Base-by-base conservation (phyloP, 2,888 invertebrate species). In the Ectemnius lituratus region DNA sequence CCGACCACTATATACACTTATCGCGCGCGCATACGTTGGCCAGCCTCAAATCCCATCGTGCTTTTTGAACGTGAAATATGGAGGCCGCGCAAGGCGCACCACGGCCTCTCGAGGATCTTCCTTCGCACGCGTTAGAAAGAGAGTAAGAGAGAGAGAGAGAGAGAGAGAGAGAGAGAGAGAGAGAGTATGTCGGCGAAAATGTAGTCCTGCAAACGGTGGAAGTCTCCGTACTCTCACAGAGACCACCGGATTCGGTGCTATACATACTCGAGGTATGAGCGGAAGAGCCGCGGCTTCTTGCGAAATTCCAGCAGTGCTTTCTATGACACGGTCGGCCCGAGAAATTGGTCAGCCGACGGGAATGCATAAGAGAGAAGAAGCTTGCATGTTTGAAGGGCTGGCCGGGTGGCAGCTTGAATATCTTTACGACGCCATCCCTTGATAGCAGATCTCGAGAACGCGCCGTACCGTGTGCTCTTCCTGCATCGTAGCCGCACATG, bases 11-110 rank as follows among this genome's bases (percentile, higher is more conserved):
- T 83, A 80, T 84, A 85, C 86, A 86, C 85, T 85, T 85, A 85
- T 85, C 85, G 83, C 79, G 80, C 37, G 37, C 83, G 85, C 82
- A 83, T 86, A 86, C 84, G 82, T 86, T 82, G 83, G 81, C 85
- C 82, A 80, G 75, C 83, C 84, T 85, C 82, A 85, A 86, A 86
- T 86, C 85, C 86, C 85, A 85, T 79, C 84, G 85, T 83, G 83
- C 83, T 83, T 83, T 83, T 83, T 83, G 83, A 83, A 83, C 83
- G 83, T 83, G 83, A 83, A 83, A 82, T 83, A 83, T 83, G 83
- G 78, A 76, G 70, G 75, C 73, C 61, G 68, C 70, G 75, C 82
- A 16, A 52, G 45, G 57, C 52, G 64, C 70, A 59, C 59, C 70
- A 57, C 62, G 62, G 69, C 81, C 78, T 76, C 2, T 73, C 71